These are phyloP conservation scores for Miltochrista miniata DNA, from an alignment of 2,888 invertebrate genomes.

Conservation along the genomic window DNA sequence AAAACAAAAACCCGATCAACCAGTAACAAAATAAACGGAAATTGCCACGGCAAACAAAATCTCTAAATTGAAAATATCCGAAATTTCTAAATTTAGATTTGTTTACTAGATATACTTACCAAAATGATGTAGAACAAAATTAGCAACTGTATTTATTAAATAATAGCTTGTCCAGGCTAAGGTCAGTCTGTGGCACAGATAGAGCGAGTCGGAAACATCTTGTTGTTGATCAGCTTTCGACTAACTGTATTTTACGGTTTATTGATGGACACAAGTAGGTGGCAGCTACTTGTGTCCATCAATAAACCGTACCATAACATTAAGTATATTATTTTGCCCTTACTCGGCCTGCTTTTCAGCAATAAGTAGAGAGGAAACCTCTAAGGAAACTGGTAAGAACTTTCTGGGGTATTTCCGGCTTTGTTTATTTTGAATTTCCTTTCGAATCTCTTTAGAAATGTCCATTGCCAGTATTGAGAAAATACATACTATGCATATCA, in stretches of 20 bases:
- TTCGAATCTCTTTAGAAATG: too few species aligned
- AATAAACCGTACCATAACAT: conserved; percentile 44
- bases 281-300: conserved; percentile 39
- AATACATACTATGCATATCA: too few species aligned
- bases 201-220: conserved; percentile 36
- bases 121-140: neutral
- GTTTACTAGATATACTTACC: too few species aligned
- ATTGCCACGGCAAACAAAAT: too few species aligned
- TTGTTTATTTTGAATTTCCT: too few species aligned
- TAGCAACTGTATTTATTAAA: conserved; percentile 16
- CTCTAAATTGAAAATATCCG: too few species aligned
- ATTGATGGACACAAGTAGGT: too few species aligned
- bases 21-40: too few species aligned
- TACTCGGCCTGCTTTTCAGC: conserved; percentile 29
- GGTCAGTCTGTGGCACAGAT: conserved; percentile 33
- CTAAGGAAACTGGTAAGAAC: neutral
- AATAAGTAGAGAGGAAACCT: neutral
- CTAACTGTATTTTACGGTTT: conserved; percentile 54
- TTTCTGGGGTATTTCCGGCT: too few species aligned
- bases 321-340: conserved; percentile 45
- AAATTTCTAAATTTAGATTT: too few species aligned
- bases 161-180: neutral
- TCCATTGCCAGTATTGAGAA: too few species aligned
- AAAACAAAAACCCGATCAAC: too few species aligned
- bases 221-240: conserved; percentile 50